A percentile compares a stretch with the other conserved stretches of the same genome.
Conservation (phyloP, 2,797 vertebrate species). For the Sebastolobus alascanus region DNA sequence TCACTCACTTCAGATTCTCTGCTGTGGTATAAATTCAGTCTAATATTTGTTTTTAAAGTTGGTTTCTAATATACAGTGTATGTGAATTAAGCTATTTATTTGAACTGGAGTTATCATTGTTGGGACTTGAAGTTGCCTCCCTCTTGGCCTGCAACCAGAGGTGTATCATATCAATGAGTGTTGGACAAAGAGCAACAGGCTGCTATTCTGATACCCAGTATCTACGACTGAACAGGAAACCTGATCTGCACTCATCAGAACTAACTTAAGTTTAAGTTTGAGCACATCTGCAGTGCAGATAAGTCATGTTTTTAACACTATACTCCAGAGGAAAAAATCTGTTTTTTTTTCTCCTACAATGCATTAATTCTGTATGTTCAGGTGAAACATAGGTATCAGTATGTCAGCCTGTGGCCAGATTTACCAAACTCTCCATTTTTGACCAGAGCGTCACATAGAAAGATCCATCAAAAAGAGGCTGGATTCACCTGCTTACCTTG, state of each 20-base stretch:
- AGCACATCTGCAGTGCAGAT: slow-evolving; percentile 63
- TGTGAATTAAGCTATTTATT: slow-evolving; percentile 63
- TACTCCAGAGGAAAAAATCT: neutral
- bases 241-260: slow-evolving; percentile 16
- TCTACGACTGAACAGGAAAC: slow-evolving; percentile 7
- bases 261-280: slow-evolving; percentile 25
- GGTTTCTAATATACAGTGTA: slow-evolving; percentile 45
- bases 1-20: slow-evolving; percentile 22
- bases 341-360: neutral
- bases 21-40: slow-evolving; percentile 37
- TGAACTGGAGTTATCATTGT: slow-evolving; percentile 34
- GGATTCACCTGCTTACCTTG: slow-evolving; percentile 10
- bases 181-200: slow-evolving; percentile 25
- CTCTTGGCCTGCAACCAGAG: slow-evolving; percentile 3
- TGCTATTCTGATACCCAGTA: slow-evolving; percentile 15
- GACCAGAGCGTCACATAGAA: neutral
- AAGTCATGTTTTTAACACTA: slow-evolving; percentile 2
- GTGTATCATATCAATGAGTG: neutral
- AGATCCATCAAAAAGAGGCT: slow-evolving; percentile 25
- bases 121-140: slow-evolving; percentile 19
- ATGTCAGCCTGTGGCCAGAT: slow-evolving; percentile 12
- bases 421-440: slow-evolving; percentile 8
- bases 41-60: slow-evolving; percentile 45
- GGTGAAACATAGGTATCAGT: neutral
- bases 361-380: neutral